Evolutionary conservation across 2,113 vertebrate species (phyloP).

Genomic region (rabbit (Oryctolagus cuniculus)): mOryCun1.1 NC_091435.1:146375001-146375500

Average conservation of each 20-base stretch:
- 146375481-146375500: not conserved
- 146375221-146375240: not conserved
- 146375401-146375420: not conserved
- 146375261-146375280: not conserved
- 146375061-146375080: not conserved
- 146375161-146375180: conserved; percentile 1
- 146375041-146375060: not conserved
- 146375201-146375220: not conserved
- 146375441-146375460: not conserved
- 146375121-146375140: not conserved
- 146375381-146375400: not conserved
- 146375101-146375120: not conserved
- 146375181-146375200: not conserved
- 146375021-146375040: too few relatives aligned
- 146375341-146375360: not conserved
- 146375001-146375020: not conserved
- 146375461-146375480: not conserved
- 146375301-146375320: not conserved
- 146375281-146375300: not conserved
- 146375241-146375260: conserved; percentile 16
- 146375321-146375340: not conserved
- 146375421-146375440: not conserved
- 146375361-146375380: not conserved
- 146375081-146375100: not conserved
- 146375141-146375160: not conserved